Evolutionary conservation across 2,797 vertebrate genomes (phyloP).

Genomic region (Ptychadena robeensis): DNA sequence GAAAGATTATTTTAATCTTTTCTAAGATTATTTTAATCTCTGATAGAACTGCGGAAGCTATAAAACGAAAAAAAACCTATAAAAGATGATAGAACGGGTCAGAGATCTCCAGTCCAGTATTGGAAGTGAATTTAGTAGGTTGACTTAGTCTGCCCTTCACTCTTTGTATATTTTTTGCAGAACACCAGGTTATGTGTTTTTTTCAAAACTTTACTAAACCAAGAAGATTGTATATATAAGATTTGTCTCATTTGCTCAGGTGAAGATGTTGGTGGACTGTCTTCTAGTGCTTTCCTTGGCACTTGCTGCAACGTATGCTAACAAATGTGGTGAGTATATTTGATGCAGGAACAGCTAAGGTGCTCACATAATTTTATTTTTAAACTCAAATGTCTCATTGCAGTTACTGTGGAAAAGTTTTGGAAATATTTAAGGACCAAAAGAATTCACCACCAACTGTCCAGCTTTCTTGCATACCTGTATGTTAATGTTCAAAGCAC

Average conservation of each 20-base stretch:
- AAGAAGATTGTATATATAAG: background rate
- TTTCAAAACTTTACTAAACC: background rate
- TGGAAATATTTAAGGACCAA: too few species aligned
- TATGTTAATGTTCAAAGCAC: background rate
- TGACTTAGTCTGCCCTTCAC: background rate
- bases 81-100: background rate
- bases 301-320: background rate
- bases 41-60: background rate
- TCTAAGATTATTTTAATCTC: background rate
- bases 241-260: background rate
- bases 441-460: too few species aligned
- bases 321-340: constrained; percentile 25
- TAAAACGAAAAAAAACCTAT: background rate
- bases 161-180: background rate
- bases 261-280: constrained; percentile 12
- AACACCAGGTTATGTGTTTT: background rate
- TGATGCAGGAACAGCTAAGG: background rate
- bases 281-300: constrained; percentile 5
- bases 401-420: too few species aligned
- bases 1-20: too few species aligned
- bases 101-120: background rate
- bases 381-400: background rate
- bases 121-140: background rate
- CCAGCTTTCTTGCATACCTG: too few species aligned
- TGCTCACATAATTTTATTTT: background rate